A percentile compares a stretch with the other conserved stretches of the same genome.
Evolutionary conservation across 2,888 invertebrate genomes (phyloP).

Genomic region (Hoplodrina blanda): DNA sequence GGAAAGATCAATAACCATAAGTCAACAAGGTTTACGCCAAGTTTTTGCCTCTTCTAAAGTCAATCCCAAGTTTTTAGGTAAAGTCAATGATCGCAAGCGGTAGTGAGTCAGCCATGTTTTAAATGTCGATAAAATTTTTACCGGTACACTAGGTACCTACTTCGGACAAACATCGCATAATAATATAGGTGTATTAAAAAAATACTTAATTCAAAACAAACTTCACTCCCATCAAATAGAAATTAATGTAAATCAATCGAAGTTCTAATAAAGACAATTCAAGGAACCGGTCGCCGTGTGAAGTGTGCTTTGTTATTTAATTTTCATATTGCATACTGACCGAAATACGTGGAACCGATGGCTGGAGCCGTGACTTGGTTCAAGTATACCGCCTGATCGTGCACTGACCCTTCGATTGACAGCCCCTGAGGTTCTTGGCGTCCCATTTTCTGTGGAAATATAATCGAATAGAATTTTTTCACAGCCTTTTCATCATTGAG

Average conservation of each 20-base stretch:
- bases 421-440: conserved; percentile 80
- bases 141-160: neutral
- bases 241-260: conserved; percentile 64
- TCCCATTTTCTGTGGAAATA: conserved; percentile 85
- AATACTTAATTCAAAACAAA: conserved; percentile 13
- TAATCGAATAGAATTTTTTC: conserved; percentile 32
- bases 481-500: conserved; percentile 32
- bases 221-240: conserved; percentile 34
- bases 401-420: conserved; percentile 78
- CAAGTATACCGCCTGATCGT: conserved; percentile 74
- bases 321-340: conserved; percentile 85
- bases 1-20: conserved; percentile 8
- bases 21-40: neutral
- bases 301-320: conserved; percentile 66
- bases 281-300: conserved; percentile 56
- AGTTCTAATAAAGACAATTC: conserved; percentile 67
- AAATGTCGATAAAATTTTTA: neutral
- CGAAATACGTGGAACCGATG: conserved; percentile 86
- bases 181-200: neutral
- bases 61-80: conserved; percentile 3
- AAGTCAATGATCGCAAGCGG: neutral
- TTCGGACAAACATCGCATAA: neutral
- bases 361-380: conserved; percentile 82
- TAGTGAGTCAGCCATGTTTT: neutral
- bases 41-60: conserved; percentile 16